A percentile compares a stretch with the other conserved stretches of the same genome.
phyloP scores from a whole-genome alignment of 2,888 invertebrate species.

The Plebejus argus region DNA sequence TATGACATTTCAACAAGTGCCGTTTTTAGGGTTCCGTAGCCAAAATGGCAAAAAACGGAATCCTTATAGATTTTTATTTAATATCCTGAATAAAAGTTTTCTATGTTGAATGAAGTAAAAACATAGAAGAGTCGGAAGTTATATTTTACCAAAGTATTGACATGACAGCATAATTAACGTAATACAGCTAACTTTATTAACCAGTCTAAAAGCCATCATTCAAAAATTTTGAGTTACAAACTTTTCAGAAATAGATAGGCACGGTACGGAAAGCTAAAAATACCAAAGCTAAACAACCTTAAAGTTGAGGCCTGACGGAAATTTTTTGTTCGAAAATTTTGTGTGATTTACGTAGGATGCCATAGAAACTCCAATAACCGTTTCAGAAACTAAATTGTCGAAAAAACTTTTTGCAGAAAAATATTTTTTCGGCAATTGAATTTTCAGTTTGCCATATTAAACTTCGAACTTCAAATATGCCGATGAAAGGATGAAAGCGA shows the following conservation, averaged over 20 bases:
- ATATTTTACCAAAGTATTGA: neutral
- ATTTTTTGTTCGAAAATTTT: conserved; percentile 30
- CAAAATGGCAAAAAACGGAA: no score
- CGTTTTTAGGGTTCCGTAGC: no score
- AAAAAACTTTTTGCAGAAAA: conserved; percentile 15
- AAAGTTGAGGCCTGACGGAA: conserved; percentile 6
- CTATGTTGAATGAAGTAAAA: no score
- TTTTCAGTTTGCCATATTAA: conserved; percentile 18
- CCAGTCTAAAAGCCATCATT: neutral
- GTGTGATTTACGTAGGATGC: conserved; percentile 32
- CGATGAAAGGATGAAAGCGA: conserved; percentile 22
- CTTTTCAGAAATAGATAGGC: conserved; percentile 5
- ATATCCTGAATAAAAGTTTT: neutral
- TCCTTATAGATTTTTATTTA: no score
- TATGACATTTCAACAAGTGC: neutral
- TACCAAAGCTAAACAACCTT: neutral
- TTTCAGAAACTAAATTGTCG: conserved; percentile 25
- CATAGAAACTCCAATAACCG: conserved; percentile 19
- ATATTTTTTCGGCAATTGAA: conserved; percentile 21
- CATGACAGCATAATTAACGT: neutral
- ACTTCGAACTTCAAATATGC: conserved; percentile 19
- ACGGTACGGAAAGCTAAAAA: conserved; percentile 12
- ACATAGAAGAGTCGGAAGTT: no score
- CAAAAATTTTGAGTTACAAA: neutral
- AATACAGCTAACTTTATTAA: neutral